Evolutionary conservation across 1,140 invertebrate species (phyloP), one percentile per base, ranked within the genome.

Genomic region (Nymphalis io): DNA sequence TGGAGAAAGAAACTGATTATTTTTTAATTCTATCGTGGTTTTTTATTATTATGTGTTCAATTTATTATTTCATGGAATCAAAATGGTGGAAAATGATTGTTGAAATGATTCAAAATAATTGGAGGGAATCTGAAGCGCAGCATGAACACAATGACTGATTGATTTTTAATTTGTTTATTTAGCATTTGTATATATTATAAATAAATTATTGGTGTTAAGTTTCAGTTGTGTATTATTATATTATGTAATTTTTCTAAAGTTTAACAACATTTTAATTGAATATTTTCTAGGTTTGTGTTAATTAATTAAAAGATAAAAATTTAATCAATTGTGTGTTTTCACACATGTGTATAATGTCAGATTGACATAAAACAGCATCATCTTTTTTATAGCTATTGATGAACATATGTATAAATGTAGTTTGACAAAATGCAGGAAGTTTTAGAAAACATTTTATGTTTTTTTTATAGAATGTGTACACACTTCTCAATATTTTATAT

Each of bases 71-170:
- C 68, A 94, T 95, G 11, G 94, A 95, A 80, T 97, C 97, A 27
- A 94, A 93, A 23, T 94, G 95, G 84, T 98, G 96, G 93, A 94
- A 93, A 70, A 95, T 95, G 84, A 95, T 97, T 72, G 94, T 98
- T 0, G 97, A 98, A 84, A 94, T 95, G 80, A 93, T 98, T 16
- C 94, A 96, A 81, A 96, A 96, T 77, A 97, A 96, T 63, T 98
- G 98, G 97, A 93, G 96, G 63, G 97, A 98, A 91, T 96, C 96
- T 11, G 96, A 97, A 77, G 96, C 95, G 38, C 96, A 98, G 82
- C 96, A 98, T 90, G 95, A 95, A 83, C 96, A 98, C 85, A 95
- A 94, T 85, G 95, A 95, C 85, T 93, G 84, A 73, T 40, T 66
- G 10, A 18, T 61, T 61, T 66, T 67, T 62, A 33, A 39, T 68